Evolutionary conservation across 2,888 invertebrate genomes (phyloP).

Genomic region (Pammene aurita): DNA sequence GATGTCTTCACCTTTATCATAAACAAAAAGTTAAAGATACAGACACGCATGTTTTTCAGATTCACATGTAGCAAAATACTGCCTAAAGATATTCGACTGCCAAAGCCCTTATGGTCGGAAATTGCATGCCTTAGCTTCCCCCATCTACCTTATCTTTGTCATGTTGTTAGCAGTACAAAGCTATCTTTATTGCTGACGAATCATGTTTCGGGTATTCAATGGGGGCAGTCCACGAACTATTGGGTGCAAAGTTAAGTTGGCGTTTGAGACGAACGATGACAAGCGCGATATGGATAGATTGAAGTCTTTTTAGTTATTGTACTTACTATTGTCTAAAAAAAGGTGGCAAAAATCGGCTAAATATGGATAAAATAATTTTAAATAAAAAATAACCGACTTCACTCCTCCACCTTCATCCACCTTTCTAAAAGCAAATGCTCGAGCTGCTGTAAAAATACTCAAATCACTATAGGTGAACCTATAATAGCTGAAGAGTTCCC

Average conservation of each 20-base stretch:
- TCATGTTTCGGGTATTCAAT: not conserved
- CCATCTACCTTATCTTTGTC: constrained; percentile 23
- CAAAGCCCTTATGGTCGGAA: not conserved
- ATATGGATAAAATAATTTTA: no score
- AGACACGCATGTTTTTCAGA: not conserved
- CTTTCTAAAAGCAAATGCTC: no score
- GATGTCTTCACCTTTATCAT: no score
- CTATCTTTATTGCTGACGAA: constrained; percentile 7
- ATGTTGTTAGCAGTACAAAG: constrained; percentile 20
- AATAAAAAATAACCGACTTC: no score
- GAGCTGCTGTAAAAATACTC: no score
- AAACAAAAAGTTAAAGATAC: not conserved
- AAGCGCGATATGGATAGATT: constrained; percentile 7
- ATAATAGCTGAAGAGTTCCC: no score
- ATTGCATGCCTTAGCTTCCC: not conserved
- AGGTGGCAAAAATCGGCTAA: not conserved
- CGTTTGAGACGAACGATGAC: constrained; percentile 11
- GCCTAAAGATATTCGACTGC: not conserved
- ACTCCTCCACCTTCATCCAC: no score
- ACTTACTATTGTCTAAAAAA: not conserved
- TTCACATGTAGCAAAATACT: not conserved
- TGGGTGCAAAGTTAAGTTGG: constrained; percentile 8
- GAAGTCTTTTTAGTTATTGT: not conserved
- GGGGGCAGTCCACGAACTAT: not conserved
- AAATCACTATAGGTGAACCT: no score